These are phyloP conservation scores for Scophthalmus maximus DNA, from an alignment of 2,113 vertebrate genomes.

Conservation along the genomic window DNA sequence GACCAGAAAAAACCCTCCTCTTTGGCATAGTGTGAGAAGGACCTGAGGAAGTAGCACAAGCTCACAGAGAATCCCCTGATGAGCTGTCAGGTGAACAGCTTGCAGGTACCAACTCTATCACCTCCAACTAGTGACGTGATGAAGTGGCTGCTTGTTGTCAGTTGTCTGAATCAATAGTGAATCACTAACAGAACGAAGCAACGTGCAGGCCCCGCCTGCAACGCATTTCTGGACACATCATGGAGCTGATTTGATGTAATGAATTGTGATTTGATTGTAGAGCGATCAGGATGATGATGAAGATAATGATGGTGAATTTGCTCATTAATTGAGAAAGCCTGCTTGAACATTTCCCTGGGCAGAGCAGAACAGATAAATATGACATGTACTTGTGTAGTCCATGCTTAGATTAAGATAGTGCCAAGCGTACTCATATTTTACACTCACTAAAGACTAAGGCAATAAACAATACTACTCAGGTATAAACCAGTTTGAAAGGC, in stretches of 20 bases:
- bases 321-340: slow-evolving; percentile 7
- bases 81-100: too few relatives aligned
- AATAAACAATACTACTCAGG: slow-evolving; percentile 54
- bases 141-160: too few relatives aligned
- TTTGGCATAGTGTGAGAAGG: too few relatives aligned
- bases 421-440: slow-evolving; percentile 49
- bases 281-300: slow-evolving; percentile 4
- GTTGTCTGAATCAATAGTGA: too few relatives aligned
- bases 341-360: slow-evolving; percentile 30
- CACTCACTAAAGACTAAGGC: slow-evolving; percentile 54
- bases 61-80: too few relatives aligned
- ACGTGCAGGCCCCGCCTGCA: too few relatives aligned
- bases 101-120: too few relatives aligned
- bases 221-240: neutral
- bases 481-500: slow-evolving; percentile 26
- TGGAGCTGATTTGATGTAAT: neutral
- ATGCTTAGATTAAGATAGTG: slow-evolving; percentile 50
- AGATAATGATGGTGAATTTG: neutral
- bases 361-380: slow-evolving; percentile 31
- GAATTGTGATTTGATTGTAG: neutral
- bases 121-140: too few relatives aligned
- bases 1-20: too few relatives aligned
- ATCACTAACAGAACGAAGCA: too few relatives aligned
- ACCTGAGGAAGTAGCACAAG: too few relatives aligned
- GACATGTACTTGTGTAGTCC: slow-evolving; percentile 34